phyloP scores from a whole-genome alignment of 2,888 invertebrate species.

The Drosophila meridiana region DNA sequence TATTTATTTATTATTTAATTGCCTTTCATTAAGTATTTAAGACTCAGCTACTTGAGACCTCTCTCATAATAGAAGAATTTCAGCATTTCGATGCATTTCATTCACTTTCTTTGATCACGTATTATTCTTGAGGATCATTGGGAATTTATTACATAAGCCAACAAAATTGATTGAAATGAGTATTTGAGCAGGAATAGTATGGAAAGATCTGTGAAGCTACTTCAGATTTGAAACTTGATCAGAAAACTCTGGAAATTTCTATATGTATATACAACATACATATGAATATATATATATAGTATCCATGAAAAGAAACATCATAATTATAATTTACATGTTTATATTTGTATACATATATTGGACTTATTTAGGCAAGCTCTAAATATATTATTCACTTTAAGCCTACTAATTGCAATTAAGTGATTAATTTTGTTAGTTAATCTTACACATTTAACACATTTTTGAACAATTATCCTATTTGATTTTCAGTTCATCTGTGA shows the following conservation, averaged over 20 bases:
- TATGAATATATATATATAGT: background rate
- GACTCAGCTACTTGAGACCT: background rate
- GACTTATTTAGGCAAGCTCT: too few relatives aligned
- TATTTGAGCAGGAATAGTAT: background rate
- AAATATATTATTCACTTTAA: too few relatives aligned
- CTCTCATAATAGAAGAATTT: background rate
- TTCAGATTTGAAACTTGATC: background rate
- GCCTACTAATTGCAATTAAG: too few relatives aligned
- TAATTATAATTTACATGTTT: too few relatives aligned
- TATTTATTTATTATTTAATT: conserved; percentile 10
- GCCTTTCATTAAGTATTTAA: background rate
- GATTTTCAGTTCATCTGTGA: background rate
- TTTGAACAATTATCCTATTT: background rate
- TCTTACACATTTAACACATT: too few relatives aligned
- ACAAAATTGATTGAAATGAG: background rate
- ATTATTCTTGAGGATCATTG: too few relatives aligned
- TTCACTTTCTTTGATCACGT: background rate
- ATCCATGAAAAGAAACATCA: too few relatives aligned
- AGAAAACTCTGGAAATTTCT: background rate
- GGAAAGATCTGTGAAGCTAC: too few relatives aligned
- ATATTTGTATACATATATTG: too few relatives aligned
- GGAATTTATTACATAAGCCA: background rate
- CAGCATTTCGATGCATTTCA: background rate
- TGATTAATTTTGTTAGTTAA: too few relatives aligned
- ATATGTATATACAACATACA: background rate